These are phyloP conservation scores for Merops nubicus DNA, from an alignment of 2,113 vertebrate species.

Conservation along the genomic window DNA sequence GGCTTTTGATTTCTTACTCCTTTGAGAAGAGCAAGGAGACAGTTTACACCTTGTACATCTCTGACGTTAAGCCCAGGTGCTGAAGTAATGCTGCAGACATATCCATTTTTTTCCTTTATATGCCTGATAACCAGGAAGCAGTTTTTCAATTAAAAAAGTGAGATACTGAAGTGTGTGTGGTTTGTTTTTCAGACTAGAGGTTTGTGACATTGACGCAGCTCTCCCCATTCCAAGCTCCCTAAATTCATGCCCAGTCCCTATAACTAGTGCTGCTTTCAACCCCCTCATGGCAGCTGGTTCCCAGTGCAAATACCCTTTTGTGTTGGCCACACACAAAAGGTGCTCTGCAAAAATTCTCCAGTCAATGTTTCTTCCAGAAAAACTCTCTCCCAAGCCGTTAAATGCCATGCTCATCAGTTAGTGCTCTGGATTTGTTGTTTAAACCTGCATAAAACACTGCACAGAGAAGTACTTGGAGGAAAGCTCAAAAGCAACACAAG, in stretches of 20 bases:
- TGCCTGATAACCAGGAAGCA: not conserved
- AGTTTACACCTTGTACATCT: not conserved
- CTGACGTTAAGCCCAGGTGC: not conserved
- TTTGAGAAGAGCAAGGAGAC: not conserved
- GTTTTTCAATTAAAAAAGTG: not conserved
- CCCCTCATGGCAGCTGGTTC: not conserved
- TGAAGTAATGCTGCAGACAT: not conserved
- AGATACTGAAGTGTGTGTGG: not conserved
- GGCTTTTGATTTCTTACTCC: not conserved
- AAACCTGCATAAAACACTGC: not conserved
- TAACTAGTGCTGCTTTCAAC: not conserved
- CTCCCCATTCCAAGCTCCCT: not conserved
- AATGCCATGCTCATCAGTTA: not conserved
- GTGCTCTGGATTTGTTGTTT: not conserved
- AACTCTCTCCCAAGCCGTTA: not conserved
- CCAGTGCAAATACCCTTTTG: not conserved
- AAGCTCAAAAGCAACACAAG: not conserved
- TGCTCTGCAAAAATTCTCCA: not conserved
- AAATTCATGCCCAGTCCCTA: not conserved
- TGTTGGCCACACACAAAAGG: not conserved
- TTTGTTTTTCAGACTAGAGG: not conserved
- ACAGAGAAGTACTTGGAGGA: not conserved
- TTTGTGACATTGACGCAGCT: not conserved
- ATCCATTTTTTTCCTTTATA: not conserved
- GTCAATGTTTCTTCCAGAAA: not conserved